Evolutionary conservation across 2,797 vertebrate genomes (phyloP).

Genomic region (Ataeniobius toweri): DNA sequence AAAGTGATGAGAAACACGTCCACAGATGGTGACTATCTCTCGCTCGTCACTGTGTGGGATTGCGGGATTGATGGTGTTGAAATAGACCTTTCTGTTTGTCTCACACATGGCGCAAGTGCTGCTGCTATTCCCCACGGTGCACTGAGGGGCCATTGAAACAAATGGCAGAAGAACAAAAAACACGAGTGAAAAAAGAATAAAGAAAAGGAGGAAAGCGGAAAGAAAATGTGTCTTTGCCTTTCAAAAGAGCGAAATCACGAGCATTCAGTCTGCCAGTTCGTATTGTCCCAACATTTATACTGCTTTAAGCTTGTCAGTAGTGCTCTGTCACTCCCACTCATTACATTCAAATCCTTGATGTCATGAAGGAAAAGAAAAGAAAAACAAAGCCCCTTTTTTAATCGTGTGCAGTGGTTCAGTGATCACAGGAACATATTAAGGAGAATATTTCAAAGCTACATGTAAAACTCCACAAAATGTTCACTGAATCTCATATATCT

Average conservation of each 20-base stretch:
- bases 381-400: constrained; percentile 30
- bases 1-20: constrained; percentile 76
- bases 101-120: constrained; percentile 76
- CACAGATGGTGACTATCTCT: constrained; percentile 80
- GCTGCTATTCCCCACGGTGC: constrained; percentile 74
- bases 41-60: constrained; percentile 76
- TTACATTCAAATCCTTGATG: constrained; percentile 60
- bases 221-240: constrained; percentile 56
- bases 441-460: constrained; percentile 59
- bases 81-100: constrained; percentile 81
- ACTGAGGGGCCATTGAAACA: constrained; percentile 74
- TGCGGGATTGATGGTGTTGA: constrained; percentile 80
- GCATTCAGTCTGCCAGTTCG: constrained; percentile 66
- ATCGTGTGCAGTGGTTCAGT: constrained; percentile 55
- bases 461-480: constrained; percentile 56
- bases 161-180: constrained; percentile 70
- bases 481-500: constrained; percentile 52
- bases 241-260: constrained; percentile 53
- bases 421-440: constrained; percentile 65
- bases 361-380: constrained; percentile 31
- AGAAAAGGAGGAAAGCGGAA: constrained; percentile 35
- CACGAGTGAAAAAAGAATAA: constrained; percentile 55
- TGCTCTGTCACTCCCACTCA: constrained; percentile 74
- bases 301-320: constrained; percentile 70
- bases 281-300: constrained; percentile 72